Base-by-base conservation (phyloP, 2,797 vertebrate genomes). In the Selene dorsalis region DNA sequence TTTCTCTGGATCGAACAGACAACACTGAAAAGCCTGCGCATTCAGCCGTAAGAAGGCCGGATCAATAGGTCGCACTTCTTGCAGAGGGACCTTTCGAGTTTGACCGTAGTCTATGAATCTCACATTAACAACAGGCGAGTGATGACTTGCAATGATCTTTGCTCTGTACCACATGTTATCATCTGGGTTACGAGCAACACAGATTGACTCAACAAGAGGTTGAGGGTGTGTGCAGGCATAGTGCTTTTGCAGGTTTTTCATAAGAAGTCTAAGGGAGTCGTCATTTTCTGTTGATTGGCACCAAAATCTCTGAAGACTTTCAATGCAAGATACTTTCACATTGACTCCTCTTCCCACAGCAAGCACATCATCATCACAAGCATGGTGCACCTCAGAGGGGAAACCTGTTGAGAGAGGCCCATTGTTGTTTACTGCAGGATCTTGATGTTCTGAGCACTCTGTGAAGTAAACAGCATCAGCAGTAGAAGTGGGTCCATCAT, bases 101-200 rank as follows among this genome's bases (percentile, higher is more conserved):
- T 91, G 89, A 55, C 91, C 97, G 59, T 95, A 97, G 83, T 98
- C 97, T 63, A 98, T 91, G 69, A 95, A 96, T 2, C 91, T 17
- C 0, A 98, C 95, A 52, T 95, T 91, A 18, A 96, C 92, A 18
- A 89, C 39, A 5, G 87, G 73, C 3, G 60, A 82, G 41, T 61
- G 41, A 2, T 22, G 57, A 50, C 56, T 63, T n/a, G 77, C 6
- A 12, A 86, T 38, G 18, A 92, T 87, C 55, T 10, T 89, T 16
- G 84, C 87, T 71, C 92, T 86, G 74, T 84, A 85, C 92, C 90
- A 93, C 75, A 76, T 77, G 24, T 39, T 35, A n/a, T 88, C 48
- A 1, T 85, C 80, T 56, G 89, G 90, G 77, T 89, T 82, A 61
- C 72, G 83, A 43, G 85, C 87, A 0, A 89, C 82, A 20, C 69